Base-by-base conservation (phyloP, 2,113 vertebrate species). In the Picathartes gymnocephalus region DNA sequence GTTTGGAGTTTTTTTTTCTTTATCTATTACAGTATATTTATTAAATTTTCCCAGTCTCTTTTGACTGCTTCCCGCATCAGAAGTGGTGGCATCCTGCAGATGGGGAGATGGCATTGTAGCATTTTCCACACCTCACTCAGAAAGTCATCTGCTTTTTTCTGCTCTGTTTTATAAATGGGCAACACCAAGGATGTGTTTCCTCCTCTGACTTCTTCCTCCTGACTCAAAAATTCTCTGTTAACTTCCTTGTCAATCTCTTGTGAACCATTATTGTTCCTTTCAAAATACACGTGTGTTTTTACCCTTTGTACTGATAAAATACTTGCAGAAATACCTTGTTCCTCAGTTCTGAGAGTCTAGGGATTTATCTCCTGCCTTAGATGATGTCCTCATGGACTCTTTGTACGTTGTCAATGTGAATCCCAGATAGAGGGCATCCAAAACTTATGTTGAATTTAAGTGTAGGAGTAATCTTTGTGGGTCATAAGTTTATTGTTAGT, bases 61-160 rank as follows among this genome's bases (percentile, higher is more conserved):
- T 19, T 0, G 0, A 74, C 28, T 30, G 18, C 48, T 65, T 82
- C 60, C 37, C 57, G 31, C 3, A 7, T 40, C 57, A 76, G 44
- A 58, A 94, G n/a, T 1, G 7, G 11, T 30, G 37, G 69, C 33
- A 51, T 71, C 31, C 39, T 79, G 42, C 23, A 50, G 51, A 54
- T 50, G 77, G 54, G 47, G 54, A 71, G 53, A n/a, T 20, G 56
- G 9, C 12, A 10, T 3, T 72, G 22, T 4, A 44, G 28, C 15
- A 12, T 85, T 85, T 96, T 72, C 66, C 56, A 84, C 30, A 45
- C 10, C 6, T 53, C 24, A 47, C 40, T 81, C 64, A 42, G 39
- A 58, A 73, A 81, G n/a, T 54, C 14, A 65, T 8, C 31, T 17
- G 1, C 0, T 33, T 42, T 76, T 70, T 66, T 27, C 45, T 64